A percentile compares a stretch with the other conserved stretches of the same genome.
These are phyloP conservation scores for Leptestheria dahalacensis DNA, from an alignment of 1,140 invertebrate genomes.

Conservation along the genomic window DNA sequence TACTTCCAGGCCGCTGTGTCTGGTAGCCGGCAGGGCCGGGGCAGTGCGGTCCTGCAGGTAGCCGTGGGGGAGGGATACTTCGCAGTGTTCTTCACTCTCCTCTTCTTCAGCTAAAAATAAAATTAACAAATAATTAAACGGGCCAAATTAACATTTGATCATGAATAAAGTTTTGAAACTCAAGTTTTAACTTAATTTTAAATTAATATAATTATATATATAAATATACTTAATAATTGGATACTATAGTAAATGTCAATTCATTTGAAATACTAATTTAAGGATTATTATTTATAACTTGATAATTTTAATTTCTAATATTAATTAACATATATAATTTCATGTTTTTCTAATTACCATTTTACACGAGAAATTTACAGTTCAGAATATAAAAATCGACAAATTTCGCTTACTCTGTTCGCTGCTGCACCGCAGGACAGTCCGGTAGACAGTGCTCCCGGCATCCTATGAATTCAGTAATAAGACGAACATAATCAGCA, in stretches of 20 bases:
- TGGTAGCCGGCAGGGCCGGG: not conserved
- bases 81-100: conserved; percentile 9
- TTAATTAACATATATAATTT: not conserved
- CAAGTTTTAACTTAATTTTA: too few relatives aligned
- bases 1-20: conserved; percentile 5
- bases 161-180: too few relatives aligned
- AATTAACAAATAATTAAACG: too few relatives aligned
- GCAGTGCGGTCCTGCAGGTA: not conserved
- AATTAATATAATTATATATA: too few relatives aligned
- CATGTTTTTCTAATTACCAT: not conserved
- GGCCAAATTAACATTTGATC: too few relatives aligned
- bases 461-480: conserved; percentile 1
- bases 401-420: not conserved
- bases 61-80: not conserved
- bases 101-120: not conserved
- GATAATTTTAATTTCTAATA: not conserved
- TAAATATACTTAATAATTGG: too few relatives aligned
- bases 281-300: too few relatives aligned
- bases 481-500: not conserved
- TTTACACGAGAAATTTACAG: too few relatives aligned
- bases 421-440: conserved; percentile 6
- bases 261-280: too few relatives aligned
- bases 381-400: too few relatives aligned
- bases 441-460: not conserved
- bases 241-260: too few relatives aligned